Base-by-base conservation (phyloP, 2,113 vertebrate genomes). In the Origma solitaria region DNA sequence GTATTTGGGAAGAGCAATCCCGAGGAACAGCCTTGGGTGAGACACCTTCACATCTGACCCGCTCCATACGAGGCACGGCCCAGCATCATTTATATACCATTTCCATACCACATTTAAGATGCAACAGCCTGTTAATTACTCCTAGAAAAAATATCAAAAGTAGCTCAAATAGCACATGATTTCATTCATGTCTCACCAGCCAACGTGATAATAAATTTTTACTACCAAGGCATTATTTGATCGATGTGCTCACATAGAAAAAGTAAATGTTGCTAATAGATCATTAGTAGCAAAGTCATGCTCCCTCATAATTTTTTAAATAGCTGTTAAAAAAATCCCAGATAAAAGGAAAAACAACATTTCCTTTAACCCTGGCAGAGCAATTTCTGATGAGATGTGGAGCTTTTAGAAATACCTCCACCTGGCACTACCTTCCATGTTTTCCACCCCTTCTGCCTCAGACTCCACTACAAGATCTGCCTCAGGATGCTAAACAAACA, bases 31-130 rank as follows among this genome's bases (percentile, higher is more conserved):
- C 49, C 42, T 30, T 35, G 20, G 42, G 13, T 75, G 35, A 49
- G 37, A 50, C 31, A 31, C 18, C 17, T 58, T 44, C 22, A 11
- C 25, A 25, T 31, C 53, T 40, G 14, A 50, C 53, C 30, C 54
- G 49, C 53, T 24, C 11, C 0, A 30, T 0, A 1, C n/a, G 35
- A 42, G 35, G 15, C 35, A 69, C 2, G 0, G 25, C 25, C 21
- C 53, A 18, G 4, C 4, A 17, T 27, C 13, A 37, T 15, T 38
- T 45, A 60, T 53, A 45, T 33, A 19, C 27, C 12, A 5, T 45
- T 77, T 33, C 9, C 45, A 37, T 15, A 58, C 3, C 7, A 23
- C 9, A 18, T 53, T 77, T 33, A 45, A 60, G 22, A 69, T 38
- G 9, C 64, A 53, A 44, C 8, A 22, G 60, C 5, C 18, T 44